A percentile compares a stretch with the other conserved stretches of the same genome.
phyloP scores from a whole-genome alignment of 1,140 invertebrate species.

The Apocrypta bakeri region DNA sequence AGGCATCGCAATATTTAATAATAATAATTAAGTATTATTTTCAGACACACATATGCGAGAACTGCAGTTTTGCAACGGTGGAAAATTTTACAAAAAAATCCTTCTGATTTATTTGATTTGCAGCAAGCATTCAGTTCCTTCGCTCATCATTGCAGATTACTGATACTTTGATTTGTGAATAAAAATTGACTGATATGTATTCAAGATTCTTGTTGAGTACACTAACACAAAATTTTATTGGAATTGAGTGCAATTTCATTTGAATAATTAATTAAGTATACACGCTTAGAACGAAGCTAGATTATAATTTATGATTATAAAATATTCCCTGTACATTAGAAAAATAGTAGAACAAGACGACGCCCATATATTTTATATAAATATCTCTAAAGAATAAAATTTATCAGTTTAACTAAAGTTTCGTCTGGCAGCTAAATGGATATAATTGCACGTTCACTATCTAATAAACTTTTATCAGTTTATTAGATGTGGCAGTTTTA shows the following conservation, averaged over 20 bases:
- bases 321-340: neutral
- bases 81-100: too few species aligned
- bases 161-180: too few species aligned
- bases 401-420: slow-evolving; percentile 17
- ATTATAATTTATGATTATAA: too few species aligned
- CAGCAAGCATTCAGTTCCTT: too few species aligned
- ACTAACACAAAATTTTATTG: slow-evolving; percentile 27
- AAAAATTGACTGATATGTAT: too few species aligned
- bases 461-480: slow-evolving; percentile 35
- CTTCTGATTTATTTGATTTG: too few species aligned
- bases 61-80: too few species aligned
- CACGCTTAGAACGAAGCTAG: too few species aligned
- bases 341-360: neutral
- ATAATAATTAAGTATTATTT: slow-evolving; percentile 18
- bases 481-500: slow-evolving; percentile 6
- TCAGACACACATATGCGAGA: too few species aligned
- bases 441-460: slow-evolving; percentile 30
- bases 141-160: too few species aligned
- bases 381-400: neutral
- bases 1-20: neutral
- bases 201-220: slow-evolving; percentile 15
- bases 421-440: slow-evolving; percentile 6
- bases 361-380: neutral
- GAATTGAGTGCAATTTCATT: neutral
- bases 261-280: too few species aligned